Evolutionary conservation across 2,888 invertebrate genomes (phyloP).

Genomic region (Argyresthia goedartella): DNA sequence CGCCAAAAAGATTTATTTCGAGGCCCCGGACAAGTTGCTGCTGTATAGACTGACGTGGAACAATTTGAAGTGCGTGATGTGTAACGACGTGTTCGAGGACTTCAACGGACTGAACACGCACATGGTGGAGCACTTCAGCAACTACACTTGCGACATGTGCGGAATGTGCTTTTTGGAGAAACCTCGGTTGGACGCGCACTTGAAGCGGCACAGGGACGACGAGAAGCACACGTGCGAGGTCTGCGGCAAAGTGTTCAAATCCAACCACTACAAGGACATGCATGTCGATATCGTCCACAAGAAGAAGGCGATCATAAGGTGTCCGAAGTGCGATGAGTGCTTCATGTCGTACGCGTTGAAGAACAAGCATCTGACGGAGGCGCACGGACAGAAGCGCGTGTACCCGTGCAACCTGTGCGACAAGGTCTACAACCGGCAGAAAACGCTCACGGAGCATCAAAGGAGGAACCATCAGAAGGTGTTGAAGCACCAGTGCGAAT

Average conservation of each 20-base stretch:
- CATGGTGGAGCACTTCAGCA: constrained; percentile 59
- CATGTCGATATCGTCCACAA: constrained; percentile 59
- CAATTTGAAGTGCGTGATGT: constrained; percentile 55
- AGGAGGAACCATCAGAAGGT: constrained; percentile 56
- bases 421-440: constrained; percentile 57
- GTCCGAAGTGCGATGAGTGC: constrained; percentile 54
- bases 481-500: constrained; percentile 63
- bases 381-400: constrained; percentile 51
- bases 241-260: constrained; percentile 59
- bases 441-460: constrained; percentile 54
- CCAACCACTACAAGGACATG: constrained; percentile 58
- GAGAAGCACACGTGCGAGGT: constrained; percentile 64
- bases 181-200: constrained; percentile 56
- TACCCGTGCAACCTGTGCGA: constrained; percentile 59
- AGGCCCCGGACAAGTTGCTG: constrained; percentile 53
- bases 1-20: constrained; percentile 53
- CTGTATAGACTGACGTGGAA: constrained; percentile 51
- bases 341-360: constrained; percentile 59
- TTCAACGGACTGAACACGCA: constrained; percentile 53
- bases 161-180: constrained; percentile 62
- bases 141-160: constrained; percentile 54
- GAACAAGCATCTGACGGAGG: constrained; percentile 53
- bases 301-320: constrained; percentile 52
- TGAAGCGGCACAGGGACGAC: constrained; percentile 56
- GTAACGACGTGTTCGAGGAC: constrained; percentile 52